Evolutionary conservation across 1,140 invertebrate genomes (phyloP).

Genomic region (Grapholita molesta): DNA sequence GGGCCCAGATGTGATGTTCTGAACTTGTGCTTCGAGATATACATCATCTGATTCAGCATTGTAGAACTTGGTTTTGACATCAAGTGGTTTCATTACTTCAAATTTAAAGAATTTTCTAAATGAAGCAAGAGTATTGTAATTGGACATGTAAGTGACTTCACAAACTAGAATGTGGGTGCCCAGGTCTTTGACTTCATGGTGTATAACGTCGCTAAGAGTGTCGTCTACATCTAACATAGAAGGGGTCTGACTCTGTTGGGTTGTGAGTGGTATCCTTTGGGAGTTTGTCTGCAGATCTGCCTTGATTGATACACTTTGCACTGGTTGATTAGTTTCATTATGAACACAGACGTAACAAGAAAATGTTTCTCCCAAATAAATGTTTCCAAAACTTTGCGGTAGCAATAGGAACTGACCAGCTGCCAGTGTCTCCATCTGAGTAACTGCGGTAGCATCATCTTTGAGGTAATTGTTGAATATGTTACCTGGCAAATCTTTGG

Average conservation of each 20-base stretch:
- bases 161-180: conserved; percentile 98
- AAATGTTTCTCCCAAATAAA: conserved; percentile 95
- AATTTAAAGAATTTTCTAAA: conserved; percentile 99
- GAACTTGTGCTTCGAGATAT: conserved; percentile 97
- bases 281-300: conserved; percentile 95
- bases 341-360: conserved; percentile 98
- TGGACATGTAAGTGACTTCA: conserved; percentile 93
- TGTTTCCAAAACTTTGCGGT: conserved; percentile 96
- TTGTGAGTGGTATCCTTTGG: conserved; percentile 88
- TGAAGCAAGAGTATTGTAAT: conserved; percentile 84
- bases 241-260: conserved; percentile 80
- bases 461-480: conserved; percentile 87
- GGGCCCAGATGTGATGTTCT: conserved; percentile 93
- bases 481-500: conserved; percentile 89
- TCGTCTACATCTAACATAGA: conserved; percentile 87
- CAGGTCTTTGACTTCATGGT: conserved; percentile 99
- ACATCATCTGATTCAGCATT: conserved; percentile 98
- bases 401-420: conserved; percentile 93
- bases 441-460: conserved; percentile 87
- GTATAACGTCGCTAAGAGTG: conserved; percentile 96
- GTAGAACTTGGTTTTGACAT: conserved; percentile 99
- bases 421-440: conserved; percentile 89
- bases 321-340: conserved; percentile 92
- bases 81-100: conserved; percentile 97
- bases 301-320: conserved; percentile 91